phyloP scores from a whole-genome alignment of 2,113 vertebrate species.

The Lichenostomus cassidix region DNA sequence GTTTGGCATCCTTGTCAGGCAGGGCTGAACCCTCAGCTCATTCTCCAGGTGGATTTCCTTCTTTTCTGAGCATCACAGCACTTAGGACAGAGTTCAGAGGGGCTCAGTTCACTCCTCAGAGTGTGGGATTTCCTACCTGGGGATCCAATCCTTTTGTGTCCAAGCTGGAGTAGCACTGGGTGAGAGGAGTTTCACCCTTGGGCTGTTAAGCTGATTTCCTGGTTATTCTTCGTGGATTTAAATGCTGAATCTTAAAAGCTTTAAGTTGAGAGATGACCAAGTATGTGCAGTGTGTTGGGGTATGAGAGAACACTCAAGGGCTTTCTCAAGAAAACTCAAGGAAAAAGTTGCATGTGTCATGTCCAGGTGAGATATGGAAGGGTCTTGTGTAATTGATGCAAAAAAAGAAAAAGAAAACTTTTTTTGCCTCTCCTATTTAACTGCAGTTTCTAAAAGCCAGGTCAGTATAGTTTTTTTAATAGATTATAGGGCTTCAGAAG shows the following conservation, averaged over 20 bases:
- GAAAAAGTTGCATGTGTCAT: neutral
- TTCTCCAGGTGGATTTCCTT: neutral
- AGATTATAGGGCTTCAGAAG: neutral
- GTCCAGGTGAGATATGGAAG: neutral
- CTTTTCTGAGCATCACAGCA: neutral
- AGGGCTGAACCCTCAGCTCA: neutral
- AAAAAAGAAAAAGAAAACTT: neutral
- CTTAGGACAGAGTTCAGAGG: neutral
- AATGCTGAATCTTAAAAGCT: neutral
- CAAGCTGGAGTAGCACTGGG: neutral
- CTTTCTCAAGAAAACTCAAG: neutral
- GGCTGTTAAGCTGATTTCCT: neutral
- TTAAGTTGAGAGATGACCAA: neutral
- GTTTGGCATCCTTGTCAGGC: neutral
- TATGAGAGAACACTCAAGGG: neutral
- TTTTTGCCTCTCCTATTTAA: neutral
- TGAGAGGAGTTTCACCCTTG: neutral
- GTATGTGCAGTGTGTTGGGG: neutral
- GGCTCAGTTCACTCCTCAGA: neutral
- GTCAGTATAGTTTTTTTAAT: neutral
- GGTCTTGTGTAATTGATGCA: neutral
- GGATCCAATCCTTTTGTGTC: neutral
- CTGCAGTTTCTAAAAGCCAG: neutral
- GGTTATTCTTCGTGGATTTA: neutral
- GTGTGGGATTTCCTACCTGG: neutral